phyloP scores from a whole-genome alignment of 2,888 invertebrate species.

The Phanerotoma sp. region DNA sequence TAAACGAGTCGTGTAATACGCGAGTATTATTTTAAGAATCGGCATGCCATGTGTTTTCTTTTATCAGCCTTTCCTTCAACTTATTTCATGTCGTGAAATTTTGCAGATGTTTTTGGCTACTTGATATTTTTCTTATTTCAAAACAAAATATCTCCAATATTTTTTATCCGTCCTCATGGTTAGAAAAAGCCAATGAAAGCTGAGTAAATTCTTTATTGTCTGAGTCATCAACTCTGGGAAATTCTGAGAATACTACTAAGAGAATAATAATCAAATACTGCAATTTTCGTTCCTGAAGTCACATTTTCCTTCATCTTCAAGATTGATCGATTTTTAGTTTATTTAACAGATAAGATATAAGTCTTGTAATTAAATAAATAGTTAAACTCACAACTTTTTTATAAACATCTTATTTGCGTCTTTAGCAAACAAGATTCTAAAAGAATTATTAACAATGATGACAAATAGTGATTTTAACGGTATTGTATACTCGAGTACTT shows the following conservation, averaged over 20 bases:
- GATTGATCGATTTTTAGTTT: background rate
- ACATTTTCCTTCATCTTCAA: background rate
- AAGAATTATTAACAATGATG: too few species aligned
- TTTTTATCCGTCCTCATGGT: background rate
- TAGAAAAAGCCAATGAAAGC: constrained; percentile 3
- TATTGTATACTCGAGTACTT: too few species aligned
- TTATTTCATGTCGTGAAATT: background rate
- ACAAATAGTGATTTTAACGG: too few species aligned
- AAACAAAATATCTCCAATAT: background rate
- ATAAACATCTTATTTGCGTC: too few species aligned
- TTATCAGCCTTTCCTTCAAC: background rate
- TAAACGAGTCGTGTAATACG: constrained; percentile 50
- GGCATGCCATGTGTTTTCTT: background rate
- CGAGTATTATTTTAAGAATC: constrained; percentile 53
- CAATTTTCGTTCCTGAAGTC: background rate
- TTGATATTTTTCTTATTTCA: background rate
- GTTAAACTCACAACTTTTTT: too few species aligned
- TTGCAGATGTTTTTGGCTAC: background rate
- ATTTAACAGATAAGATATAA: too few species aligned
- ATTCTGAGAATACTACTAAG: background rate
- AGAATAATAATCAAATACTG: too few species aligned
- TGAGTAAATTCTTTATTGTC: constrained; percentile 23
- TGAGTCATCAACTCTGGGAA: constrained; percentile 33
- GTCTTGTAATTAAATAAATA: too few species aligned
- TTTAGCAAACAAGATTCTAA: too few species aligned